Percentiles rank a stretch among this genome's conserved stretches.
phyloP scores from a whole-genome alignment of 2,797 vertebrate species.

The Anguilla obscura region DNA sequence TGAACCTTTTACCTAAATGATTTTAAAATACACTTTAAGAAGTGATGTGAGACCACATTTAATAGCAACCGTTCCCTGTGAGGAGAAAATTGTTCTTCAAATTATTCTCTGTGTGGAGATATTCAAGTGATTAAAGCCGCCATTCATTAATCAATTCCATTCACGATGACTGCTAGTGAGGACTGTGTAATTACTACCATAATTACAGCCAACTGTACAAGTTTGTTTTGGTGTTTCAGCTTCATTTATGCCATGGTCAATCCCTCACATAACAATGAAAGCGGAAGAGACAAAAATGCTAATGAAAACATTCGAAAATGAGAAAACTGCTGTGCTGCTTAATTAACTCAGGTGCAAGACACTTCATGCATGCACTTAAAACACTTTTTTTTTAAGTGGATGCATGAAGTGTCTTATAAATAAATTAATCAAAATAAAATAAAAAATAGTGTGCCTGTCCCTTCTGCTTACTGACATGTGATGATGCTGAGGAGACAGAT shows the following conservation, averaged over 20 bases:
- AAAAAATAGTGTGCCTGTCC: background rate
- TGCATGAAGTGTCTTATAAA: background rate
- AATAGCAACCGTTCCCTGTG: background rate
- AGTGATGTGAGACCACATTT: background rate
- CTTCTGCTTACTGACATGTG: background rate
- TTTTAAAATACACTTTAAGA: background rate
- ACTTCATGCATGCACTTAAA: no score
- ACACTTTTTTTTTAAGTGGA: no score
- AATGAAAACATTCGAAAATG: no score
- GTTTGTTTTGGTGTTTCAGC: background rate
- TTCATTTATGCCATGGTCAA: background rate
- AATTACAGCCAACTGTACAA: background rate
- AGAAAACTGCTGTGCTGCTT: no score
- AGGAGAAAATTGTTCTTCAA: background rate
- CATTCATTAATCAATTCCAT: background rate
- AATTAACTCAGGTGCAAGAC: no score
- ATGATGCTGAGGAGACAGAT: background rate
- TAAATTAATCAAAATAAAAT: background rate
- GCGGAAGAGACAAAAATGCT: background rate
- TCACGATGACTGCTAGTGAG: background rate
- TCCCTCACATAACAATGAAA: background rate
- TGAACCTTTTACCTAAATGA: background rate
- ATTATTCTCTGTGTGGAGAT: background rate
- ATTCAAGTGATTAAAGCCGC: background rate
- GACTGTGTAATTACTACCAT: background rate